Base-by-base conservation (phyloP, 2,113 vertebrate genomes). In the Ardeotis arabs region DNA sequence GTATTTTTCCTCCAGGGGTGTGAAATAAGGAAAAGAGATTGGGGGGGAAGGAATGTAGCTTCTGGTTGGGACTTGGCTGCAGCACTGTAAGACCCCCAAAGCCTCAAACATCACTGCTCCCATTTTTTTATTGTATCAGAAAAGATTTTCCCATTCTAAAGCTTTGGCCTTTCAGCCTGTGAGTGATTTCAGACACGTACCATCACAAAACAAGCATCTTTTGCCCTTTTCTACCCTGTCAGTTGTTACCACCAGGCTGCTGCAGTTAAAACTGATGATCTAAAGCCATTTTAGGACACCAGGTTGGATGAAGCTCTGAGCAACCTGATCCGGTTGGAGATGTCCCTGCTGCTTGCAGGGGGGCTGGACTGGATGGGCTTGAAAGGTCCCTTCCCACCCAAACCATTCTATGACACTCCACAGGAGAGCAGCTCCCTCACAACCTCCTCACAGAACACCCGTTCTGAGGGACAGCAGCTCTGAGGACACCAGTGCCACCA, bases 121-220 rank as follows among this genome's bases (percentile, higher is more conserved):
- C 49, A 2, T 27, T 47, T 76, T 21, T 50, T n/a, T 58, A 16
- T 44, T 5, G 17, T 5, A 56, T 6, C 31, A 21, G 35, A 15
- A 23, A n/a, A 22, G 77, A 39, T 24, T 22, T 78, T 67, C n/a
- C 56, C 56, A 45, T 23, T 73, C 7, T 8, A 59, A 11, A 52
- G 28, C 44, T 81, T 33, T 47, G 6, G 29, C 59, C 50, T 91
- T 41, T 27, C 58, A 59, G 37, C 37, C 12, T n/a, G 13, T 35
- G 21, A 59, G 49, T 21, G 9, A 49, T 60, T 70, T 56, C 20
- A 70, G 12, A 39, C 7, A 44, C 22, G 5, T 1, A 14, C 7
- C 9, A 5, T 13, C 6, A 2, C 1, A 0, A 59, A 81, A 63
- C 0, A 0, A 53, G 14, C 53, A 44, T 12, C 21, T 49, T n/a